phyloP scores from a whole-genome alignment of 2,888 invertebrate genomes.

The Eumerus sabulonum region DNA sequence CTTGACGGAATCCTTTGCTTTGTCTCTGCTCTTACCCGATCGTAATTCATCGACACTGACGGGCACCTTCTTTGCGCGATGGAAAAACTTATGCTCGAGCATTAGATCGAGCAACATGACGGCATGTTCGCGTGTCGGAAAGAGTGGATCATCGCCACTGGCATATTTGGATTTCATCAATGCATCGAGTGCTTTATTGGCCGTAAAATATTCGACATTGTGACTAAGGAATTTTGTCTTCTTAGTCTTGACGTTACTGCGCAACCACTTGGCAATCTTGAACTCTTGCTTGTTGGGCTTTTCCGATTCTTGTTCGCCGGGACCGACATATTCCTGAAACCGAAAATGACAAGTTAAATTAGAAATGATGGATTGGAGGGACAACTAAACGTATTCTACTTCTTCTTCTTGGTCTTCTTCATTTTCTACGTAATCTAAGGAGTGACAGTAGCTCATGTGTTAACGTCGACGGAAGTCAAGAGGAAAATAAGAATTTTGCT shows the following conservation, averaged over 20 bases:
- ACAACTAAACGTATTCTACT: not conserved
- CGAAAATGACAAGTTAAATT: no score
- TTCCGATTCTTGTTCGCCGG: conserved; percentile 81
- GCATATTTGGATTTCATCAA: conserved; percentile 95
- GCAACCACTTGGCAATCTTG: conserved; percentile 95
- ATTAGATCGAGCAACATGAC: conserved; percentile 90
- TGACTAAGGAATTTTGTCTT: conserved; percentile 98
- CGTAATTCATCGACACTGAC: conserved; percentile 76
- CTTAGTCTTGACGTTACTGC: conserved; percentile 95
- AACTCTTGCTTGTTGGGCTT: conserved; percentile 95
- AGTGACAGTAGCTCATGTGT: no score
- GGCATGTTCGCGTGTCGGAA: conserved; percentile 89
- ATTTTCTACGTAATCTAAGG: no score
- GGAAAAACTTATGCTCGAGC: conserved; percentile 96
- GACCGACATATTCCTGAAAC: conserved; percentile 77
- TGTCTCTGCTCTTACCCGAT: conserved; percentile 23
- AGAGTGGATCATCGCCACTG: conserved; percentile 86
- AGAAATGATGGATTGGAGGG: not conserved
- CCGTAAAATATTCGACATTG: conserved; percentile 97
- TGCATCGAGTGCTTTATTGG: conserved; percentile 93
- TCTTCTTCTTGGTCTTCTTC: no score
- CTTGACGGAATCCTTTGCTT: conserved; percentile 33
- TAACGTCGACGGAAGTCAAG: no score
- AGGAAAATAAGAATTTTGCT: no score
- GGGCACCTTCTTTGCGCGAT: conserved; percentile 94